Base-by-base conservation (phyloP, 1,140 invertebrate species). In the Anastrepha obliqua region DNA sequence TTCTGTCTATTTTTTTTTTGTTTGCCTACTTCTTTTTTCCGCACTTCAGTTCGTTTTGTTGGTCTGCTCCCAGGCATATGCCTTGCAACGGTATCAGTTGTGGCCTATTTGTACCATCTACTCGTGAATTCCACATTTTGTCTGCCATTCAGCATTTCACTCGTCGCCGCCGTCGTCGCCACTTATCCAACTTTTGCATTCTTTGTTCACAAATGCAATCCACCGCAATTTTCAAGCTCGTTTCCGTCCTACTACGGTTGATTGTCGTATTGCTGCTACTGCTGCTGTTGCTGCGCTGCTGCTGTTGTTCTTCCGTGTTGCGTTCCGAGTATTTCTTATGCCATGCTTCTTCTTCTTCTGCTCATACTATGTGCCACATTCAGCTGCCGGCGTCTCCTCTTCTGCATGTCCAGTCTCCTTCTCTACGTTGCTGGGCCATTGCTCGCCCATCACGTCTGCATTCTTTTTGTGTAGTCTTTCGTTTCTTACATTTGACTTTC, bases 11-110 rank as follows among this genome's bases (percentile, higher is more conserved):
- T 29, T 29, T 55, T 55, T 9, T 78, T 55, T 15, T 81, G 51
- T 58, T 81, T 81, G 60, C n/a, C 5, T 81, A 55, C 8, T 7
- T 55, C 17, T 29, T 42, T 29, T 81, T 55, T 81, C 17, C 3
- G 6, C 70, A 47, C 44, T 55, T 55, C 51, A 51, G 70, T 51
- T 55, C 8, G 47, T 17, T 11, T n/a, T 13, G 3, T n/a, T 29
- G 44, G 47, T 55, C 47, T n/a, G 47, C 74, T 42, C 9, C 74
- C 6, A 51, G 44, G 47, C 74, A 81, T 58, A 20, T 11, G 47
- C n/a, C n/a, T 51, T n/a, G 29, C 74, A 81, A 81, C 74, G 74
- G 74, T 81, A 81, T 81, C 74, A 81, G 74, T 81, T 81, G 74
- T 81, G 74, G 74, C 74, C 74, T 81, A 81, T 81, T 81, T 81